Base-by-base conservation (phyloP, 2,797 vertebrate genomes). In the Columba guinea region DNA sequence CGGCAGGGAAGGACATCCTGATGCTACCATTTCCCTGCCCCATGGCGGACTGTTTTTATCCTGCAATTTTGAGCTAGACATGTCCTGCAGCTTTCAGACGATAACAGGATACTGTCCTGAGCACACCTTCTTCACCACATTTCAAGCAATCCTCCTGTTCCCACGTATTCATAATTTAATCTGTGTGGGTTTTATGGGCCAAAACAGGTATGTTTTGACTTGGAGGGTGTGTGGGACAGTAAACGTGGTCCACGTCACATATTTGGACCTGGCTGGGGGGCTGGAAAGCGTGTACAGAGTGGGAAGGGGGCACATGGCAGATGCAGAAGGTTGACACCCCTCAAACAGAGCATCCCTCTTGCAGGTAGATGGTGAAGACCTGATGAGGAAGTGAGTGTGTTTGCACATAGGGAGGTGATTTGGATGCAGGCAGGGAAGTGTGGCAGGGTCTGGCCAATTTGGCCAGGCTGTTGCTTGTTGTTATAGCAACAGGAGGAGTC, bases 401-500 rank as follows among this genome's bases (percentile, higher is more conserved):
- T 94, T 37, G 4, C 91, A 84, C 87, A 13, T 24, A 11, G 34
- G 79, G 91, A 77, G 73, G 65, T 22, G 91, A 23, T 84, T 89
- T 84, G 80, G 93, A 65, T 39, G 83, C 76, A 94, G 89, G 69
- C 87, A 88, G 73, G 82, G 83, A 91, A 58, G 48, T 5, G 87
- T 48, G 89, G 85, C 76, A 30, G 87, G 58, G 85, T 77, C 93
- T 94, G 90, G 80, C 51, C 1, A 3, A 73, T 86, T 71, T 90
- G 91, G 73, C 85, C 44, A 1, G 76, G 91, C 90, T 94, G 95
- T 68, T 84, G 93, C 94, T 94, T 4, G 94, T 96, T 81, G 95
- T 93, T 91, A 95, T 95, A 68, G 96, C 93, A 96, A 95, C 96
- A 32, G 77, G 83, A 90, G 79, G 83, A 93, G 48, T 5, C 79